A percentile compares a stretch with the other conserved stretches of the same genome.
phyloP scores from a whole-genome alignment of 2,797 vertebrate species.

The Arrhamphus sclerolepis region DNA sequence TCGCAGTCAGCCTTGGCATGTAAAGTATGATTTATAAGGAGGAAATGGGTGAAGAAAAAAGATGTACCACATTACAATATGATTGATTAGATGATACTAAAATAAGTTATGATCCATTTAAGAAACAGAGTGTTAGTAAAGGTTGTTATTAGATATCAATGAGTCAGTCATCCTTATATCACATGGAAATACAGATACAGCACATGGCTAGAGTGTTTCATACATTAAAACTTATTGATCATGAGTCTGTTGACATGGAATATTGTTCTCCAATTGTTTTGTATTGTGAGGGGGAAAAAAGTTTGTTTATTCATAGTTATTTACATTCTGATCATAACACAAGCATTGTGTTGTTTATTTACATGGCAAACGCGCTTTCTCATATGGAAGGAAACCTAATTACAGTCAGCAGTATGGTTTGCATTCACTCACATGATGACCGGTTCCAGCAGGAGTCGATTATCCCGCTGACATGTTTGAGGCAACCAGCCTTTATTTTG shows the following conservation, averaged over 20 bases:
- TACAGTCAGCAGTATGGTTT: background rate
- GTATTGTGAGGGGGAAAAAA: conserved; percentile 2
- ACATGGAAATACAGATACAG: conserved; percentile 8
- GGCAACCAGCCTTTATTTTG: no score
- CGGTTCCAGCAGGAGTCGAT: background rate
- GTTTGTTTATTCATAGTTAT: conserved; percentile 9
- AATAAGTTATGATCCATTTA: conserved; percentile 21
- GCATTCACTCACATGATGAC: background rate
- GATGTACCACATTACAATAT: conserved; percentile 2
- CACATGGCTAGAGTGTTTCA: conserved; percentile 5
- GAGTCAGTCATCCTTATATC: conserved; percentile 20
- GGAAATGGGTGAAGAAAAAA: background rate
- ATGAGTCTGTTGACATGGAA: conserved; percentile 4
- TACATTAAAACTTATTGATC: background rate
- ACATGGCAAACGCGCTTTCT: background rate
- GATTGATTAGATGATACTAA: conserved; percentile 31
- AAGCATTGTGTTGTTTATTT: background rate
- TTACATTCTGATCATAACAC: background rate
- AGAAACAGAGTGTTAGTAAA: conserved; percentile 7
- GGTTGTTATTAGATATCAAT: conserved; percentile 11
- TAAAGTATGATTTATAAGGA: conserved; percentile 24
- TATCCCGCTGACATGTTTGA: no score
- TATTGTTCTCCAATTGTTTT: background rate
- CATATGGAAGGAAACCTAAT: background rate
- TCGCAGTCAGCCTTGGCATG: conserved; percentile 6